Base-by-base conservation (phyloP, 2,797 vertebrate species). In the Coregonus ussuriensis region DNA sequence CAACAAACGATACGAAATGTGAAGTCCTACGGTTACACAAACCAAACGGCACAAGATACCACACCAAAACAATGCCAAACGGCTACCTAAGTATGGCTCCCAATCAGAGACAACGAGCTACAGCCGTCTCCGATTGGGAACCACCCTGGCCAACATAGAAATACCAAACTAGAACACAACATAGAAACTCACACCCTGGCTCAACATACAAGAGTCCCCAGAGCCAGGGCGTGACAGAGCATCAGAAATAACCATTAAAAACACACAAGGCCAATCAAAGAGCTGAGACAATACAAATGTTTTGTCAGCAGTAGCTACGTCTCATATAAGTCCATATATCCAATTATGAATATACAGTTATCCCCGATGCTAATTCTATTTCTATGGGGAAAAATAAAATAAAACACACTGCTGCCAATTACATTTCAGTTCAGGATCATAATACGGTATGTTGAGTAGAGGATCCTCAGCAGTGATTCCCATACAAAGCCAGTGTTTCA, bases 201-300 rank as follows among this genome's bases (percentile, higher is more conserved):
- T 25, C 25, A 25, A 25, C 25, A 25, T 25, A 25, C 25, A 25
- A 25, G 25, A 25, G 25, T 25, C 25, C 25, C 25, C 25, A 25
- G 25, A 25, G 25, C 25, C 25, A 25, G 25, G 25, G 25, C 25
- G 25, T 25, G 25, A 25, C 25, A 25, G 25, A 25, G 25, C 75
- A 75, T 75, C 63, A 74, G 72, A 71, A 82, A 78, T 78, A 74
- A 76, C 25, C 77, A 62, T 72, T 29, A 29, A 9, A 71, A 15
- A 53, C 51, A 51, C 68, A 29, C 66, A 35, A 33, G 31, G 31
- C 14, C 33, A 16, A 35, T 67, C 29, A 35, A 67, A 33, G 66
- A 33, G 66, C 31, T 67, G 66, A 59, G 56, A 59, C 16, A n/a
- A 59, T 18, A 18, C 0, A 0, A 6, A 21, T 59, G 2, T 56